Evolutionary conservation across 2,797 vertebrate species (phyloP).

Genomic region (Odontamblyopus rebecca): DNA sequence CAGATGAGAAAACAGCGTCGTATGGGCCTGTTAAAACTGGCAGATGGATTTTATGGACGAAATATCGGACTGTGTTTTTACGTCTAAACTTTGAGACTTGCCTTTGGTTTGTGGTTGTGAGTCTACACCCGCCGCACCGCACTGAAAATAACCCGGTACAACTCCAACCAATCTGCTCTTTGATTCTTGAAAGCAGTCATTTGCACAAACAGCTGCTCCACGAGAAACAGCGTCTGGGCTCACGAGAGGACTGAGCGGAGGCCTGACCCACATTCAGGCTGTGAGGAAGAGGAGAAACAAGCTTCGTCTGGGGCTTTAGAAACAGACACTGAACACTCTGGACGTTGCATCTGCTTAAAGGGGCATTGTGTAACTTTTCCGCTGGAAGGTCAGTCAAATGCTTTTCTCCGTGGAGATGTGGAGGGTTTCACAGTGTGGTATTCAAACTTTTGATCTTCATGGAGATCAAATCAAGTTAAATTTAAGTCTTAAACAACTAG

Average conservation of each 20-base stretch:
- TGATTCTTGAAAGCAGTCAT: slow-evolving; percentile 9
- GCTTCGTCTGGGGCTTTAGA: not conserved
- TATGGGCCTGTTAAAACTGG: not conserved
- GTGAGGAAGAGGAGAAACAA: not conserved
- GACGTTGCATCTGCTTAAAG: not conserved
- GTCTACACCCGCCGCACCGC: not conserved
- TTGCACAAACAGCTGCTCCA: slow-evolving; percentile 12
- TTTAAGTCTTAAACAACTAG: not conserved
- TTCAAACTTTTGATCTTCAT: too few relatives aligned
- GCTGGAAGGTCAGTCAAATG: too few relatives aligned
- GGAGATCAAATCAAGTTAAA: too few relatives aligned
- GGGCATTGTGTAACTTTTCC: too few relatives aligned
- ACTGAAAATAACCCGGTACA: slow-evolving; percentile 1
- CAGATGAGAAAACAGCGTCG: too few relatives aligned
- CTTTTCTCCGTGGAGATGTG: too few relatives aligned
- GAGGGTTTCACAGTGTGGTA: too few relatives aligned
- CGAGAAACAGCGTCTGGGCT: not conserved
- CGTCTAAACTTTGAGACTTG: slow-evolving; percentile 1
- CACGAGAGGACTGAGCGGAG: not conserved
- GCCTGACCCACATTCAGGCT: slow-evolving; percentile 10
- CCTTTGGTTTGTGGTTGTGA: slow-evolving; percentile 9
- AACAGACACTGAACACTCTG: not conserved
- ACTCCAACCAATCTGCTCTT: not conserved
- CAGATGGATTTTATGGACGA: slow-evolving; percentile 4
- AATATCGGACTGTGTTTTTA: slow-evolving; percentile 2